Evolutionary conservation across 2,113 vertebrate species (phyloP), one percentile per base, ranked within the genome.

Genomic region (Carettochelys insculpta): DNA sequence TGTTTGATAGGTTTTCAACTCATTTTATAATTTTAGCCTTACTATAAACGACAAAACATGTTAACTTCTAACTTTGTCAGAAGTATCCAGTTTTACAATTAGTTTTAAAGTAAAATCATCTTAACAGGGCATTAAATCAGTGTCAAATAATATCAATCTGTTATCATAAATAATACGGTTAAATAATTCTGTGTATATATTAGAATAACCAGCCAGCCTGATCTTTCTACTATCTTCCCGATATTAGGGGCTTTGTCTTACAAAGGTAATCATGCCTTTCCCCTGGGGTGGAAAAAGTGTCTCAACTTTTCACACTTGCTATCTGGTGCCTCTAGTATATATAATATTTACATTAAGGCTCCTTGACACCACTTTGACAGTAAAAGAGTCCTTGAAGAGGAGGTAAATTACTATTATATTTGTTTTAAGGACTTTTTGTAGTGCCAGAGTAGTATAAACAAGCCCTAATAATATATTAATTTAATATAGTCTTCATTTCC

Each of bases 371-470:
- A 56, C n/a, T 0, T 45, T 76, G 45, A 19, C 48, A 6, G 75
- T 34, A 76, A 0, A 43, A 73, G 24, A 27, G 41, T 11, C 9
- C 41, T 43, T 43, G 6, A 27, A 25, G 38, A 5, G 24, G 1
- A 68, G 0, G 5, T 11, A 8, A 2, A 11, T 0, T 4, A 53
- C 9, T 19, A 51, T 14, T 0, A 0, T 1, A 4, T n/a, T 68
- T 76, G 0, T 31, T 52, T 0, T 1, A 3, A 43, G 6, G 76
- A 45, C 82, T 71, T 11, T 5, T 0, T 0, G 5, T 34, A 41
- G 19, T 88, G 3, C 5, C 0, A 43, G 22, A 45, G 41, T 38
- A 73, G 41, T 11, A 24, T 73, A 43, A 41, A 43, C 22, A 25
- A 73, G 41, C 41, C 41, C 38, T 45, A 24, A 24, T 73, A 73